Base-by-base conservation (phyloP, 2,888 invertebrate genomes). In the Schizotus pectinicornis region DNA sequence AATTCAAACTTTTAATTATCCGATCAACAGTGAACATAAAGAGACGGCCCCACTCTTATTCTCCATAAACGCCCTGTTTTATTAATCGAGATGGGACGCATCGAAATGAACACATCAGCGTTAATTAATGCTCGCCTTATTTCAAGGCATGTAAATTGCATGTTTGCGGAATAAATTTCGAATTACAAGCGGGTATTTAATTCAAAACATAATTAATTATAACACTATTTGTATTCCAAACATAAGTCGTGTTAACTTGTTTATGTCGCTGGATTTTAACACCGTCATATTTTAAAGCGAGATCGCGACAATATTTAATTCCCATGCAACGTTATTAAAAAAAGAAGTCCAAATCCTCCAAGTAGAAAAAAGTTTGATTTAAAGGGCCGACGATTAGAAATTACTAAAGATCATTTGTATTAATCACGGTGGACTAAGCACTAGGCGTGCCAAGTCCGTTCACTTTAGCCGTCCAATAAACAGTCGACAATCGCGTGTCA, bases 211-310 rank as follows among this genome's bases (percentile, higher is more conserved):
- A 54, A 59, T 59, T 49, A 59, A 59, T 59, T 59, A 59, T 46
- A 54, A 22, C 42, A 54, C 43, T 59, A 59, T 59, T 59, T 59
- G 59, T 59, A 59, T 59, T 59, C 59, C 49, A 49, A 54, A 59
- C 59, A 54, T 54, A 54, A 59, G 59, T 59, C 59, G 54, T 54
- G 54, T 59, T 59, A 59, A 54, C 53, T 59, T 54, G 59, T 54
- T 54, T 54, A 54, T 54, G 54, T 59, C 53, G 54, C 14, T 41
- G 54, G 46, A 36, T 54, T 59, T 54, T 59, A 59, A 53, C 59
- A 47, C 52, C 39, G 36, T 42, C 57, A 45, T 57, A 57, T 45
- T 46, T 56, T 46, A 34, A 56, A 49, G 31, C 33, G 54, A 11
- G 22, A 7, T n/a, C 30, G 30, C 22, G 2, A 5, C 22, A 5